Evolutionary conservation across 2,113 vertebrate species (phyloP).

Genomic region (Hippocampus guttulatus): DNA sequence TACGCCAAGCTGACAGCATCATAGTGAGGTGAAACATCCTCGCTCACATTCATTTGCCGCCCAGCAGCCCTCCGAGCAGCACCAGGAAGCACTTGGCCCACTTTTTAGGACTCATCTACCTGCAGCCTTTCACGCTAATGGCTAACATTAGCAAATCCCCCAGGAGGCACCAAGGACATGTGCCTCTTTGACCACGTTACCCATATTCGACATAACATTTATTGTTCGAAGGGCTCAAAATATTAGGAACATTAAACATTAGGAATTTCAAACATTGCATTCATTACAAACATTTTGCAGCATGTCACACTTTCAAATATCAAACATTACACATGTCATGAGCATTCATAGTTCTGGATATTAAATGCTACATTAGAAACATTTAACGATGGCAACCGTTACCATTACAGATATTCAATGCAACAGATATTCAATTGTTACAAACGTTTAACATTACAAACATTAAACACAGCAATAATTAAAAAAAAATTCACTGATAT

Average conservation of each 20-base stretch:
- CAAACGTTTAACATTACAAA: neutral
- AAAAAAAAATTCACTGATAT: neutral
- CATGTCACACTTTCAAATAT: neutral
- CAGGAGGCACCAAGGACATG: neutral
- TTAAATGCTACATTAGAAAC: no score
- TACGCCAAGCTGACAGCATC: neutral
- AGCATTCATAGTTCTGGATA: neutral
- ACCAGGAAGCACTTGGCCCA: conserved; percentile 43
- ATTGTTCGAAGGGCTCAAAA: neutral
- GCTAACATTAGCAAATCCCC: conserved; percentile 22
- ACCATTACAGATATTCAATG: neutral
- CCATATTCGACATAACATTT: neutral
- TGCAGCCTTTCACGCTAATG: conserved; percentile 44
- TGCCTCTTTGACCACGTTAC: neutral
- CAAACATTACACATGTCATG: neutral
- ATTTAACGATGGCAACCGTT: no score
- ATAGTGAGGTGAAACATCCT: conserved; percentile 6
- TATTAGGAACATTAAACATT: neutral
- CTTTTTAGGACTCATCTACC: conserved; percentile 32
- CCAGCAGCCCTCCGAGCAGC: conserved; percentile 8
- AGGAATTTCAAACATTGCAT: neutral
- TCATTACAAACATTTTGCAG: neutral
- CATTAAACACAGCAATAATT: neutral
- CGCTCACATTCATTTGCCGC: neutral
- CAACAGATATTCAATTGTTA: neutral